Conservation (phyloP, 2,113 vertebrate species). For the Fulica atra region DNA sequence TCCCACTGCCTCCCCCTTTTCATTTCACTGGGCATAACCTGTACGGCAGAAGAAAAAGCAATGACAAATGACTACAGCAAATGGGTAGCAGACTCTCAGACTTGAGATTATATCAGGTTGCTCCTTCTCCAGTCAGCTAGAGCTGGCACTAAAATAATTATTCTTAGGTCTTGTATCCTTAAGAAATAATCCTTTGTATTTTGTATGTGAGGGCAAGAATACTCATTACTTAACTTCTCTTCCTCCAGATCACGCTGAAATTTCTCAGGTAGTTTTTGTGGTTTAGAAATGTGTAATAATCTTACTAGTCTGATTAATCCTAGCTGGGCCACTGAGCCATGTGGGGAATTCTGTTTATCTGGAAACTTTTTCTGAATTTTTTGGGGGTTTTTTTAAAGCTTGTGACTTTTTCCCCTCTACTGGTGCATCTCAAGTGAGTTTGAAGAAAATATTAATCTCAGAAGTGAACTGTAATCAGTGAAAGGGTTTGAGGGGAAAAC, state of each 20-base stretch:
- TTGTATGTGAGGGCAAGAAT: neutral
- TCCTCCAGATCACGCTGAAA: neutral
- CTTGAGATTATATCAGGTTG: neutral
- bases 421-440: neutral
- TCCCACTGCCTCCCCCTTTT: neutral
- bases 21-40: neutral
- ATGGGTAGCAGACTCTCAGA: neutral
- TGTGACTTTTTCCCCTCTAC: neutral
- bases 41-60: neutral
- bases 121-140: neutral
- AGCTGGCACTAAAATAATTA: neutral
- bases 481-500: neutral
- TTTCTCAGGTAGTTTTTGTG: neutral
- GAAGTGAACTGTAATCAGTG: neutral
- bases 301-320: neutral
- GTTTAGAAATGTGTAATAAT: neutral
- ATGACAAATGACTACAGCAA: neutral
- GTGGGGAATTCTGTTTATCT: neutral
- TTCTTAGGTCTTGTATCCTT: neutral
- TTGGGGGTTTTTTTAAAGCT: neutral
- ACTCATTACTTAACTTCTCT: neutral
- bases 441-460: neutral
- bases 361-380: neutral
- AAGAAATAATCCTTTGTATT: constrained; percentile 1
- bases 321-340: neutral